phyloP scores from a whole-genome alignment of 1,140 invertebrate genomes.

The Anadara kagoshimensis region DNA sequence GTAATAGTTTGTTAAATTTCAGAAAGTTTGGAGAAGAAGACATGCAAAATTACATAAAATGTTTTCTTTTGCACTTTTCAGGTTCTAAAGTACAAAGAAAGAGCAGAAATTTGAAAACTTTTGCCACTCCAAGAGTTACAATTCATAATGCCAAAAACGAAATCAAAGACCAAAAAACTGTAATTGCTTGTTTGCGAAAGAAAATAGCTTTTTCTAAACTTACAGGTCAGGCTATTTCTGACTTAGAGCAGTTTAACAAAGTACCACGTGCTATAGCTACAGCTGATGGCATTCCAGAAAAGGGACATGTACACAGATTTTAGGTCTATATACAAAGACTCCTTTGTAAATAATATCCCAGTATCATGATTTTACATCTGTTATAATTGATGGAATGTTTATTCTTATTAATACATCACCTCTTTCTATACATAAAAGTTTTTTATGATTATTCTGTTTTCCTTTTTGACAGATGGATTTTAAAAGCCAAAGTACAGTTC shows the following conservation, averaged over 20 bases:
- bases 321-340: neutral
- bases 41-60: slow-evolving; percentile 10
- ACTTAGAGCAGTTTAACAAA: slow-evolving; percentile 6
- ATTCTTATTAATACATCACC: neutral
- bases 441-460: slow-evolving; percentile 5
- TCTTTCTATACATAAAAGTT: neutral
- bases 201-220: slow-evolving; percentile 18
- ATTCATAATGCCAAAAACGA: slow-evolving; percentile 1
- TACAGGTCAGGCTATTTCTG: neutral
- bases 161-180: slow-evolving; percentile 10
- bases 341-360: neutral
- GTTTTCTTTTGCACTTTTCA: neutral
- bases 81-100: neutral
- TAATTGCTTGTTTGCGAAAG: slow-evolving; percentile 10
- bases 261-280: neutral
- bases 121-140: neutral
- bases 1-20: neutral
- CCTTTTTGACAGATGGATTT: slow-evolving; percentile 7
- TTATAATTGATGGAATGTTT: slow-evolving; percentile 5
- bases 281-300: slow-evolving; percentile 11
- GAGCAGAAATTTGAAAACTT: neutral
- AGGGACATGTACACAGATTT: neutral
- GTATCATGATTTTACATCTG: neutral
- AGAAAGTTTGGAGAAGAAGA: slow-evolving; percentile 6
- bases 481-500: neutral